Evolutionary conservation across 2,888 invertebrate species (phyloP), one percentile per base, ranked within the genome.

Genomic region (Ryuthela nishihirai): DNA sequence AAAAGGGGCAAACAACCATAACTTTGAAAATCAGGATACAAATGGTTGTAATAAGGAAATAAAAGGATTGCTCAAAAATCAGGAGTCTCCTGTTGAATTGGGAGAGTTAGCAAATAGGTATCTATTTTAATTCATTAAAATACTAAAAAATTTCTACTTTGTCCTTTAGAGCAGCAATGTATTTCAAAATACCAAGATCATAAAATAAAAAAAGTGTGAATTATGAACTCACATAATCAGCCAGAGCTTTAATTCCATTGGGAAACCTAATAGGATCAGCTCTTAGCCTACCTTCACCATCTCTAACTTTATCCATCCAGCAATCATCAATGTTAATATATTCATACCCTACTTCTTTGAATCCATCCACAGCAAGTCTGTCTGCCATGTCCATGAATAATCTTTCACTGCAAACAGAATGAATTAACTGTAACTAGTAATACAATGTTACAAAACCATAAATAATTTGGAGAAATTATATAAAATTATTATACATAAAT

Each of bases 301-400:
- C 68, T 41, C 78, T 66, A 18, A 69, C 59, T 23, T 70, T 70
- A 63, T 71, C 68, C 55, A 62, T 59, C 78, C 78, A 78, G 66
- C 78, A 78, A 67, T 78, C 74, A 65, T 75, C 74, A 21, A 75
- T 70, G 49, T 69, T 70, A 15, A 75, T 70, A 58, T 75, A 76
- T 54, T 73, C 67, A 67, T 79, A 78, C 4, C 78, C 78, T 4
- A 68, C 72, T 44, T 73, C 72, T 26, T 66, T 65, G 65, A 72
- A 77, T 0, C 78, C 78, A 47, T 74, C 66, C 20, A 44, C 20
- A 12, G 55, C 74, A 65, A 77, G 66, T 25, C 65, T 62, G 61
- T 77, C 75, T 4, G 77, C 76, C 72, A 73, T 74, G 5, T 67
- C 63, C 68, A 66, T 73, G 61, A 74, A 74, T 40, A 77, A 64